A percentile compares a stretch with the other conserved stretches of the same genome.
Evolutionary conservation across 2,797 vertebrate genomes (phyloP).

Genomic region (Galaxias olidus): DNA sequence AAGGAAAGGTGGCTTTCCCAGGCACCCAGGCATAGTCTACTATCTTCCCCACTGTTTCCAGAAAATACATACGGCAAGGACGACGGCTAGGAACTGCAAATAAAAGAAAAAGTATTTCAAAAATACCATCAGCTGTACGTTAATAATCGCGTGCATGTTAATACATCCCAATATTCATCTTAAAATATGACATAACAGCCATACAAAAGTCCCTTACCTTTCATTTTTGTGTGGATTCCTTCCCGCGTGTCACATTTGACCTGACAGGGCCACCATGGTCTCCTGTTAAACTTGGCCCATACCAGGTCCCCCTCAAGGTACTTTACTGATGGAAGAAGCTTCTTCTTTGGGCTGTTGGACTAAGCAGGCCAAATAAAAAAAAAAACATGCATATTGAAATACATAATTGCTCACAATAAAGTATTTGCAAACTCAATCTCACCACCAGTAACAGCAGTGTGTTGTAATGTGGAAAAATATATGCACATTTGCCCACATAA

Average conservation of each 20-base stretch:
- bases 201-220: too few species aligned
- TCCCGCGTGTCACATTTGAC: conserved; percentile 82
- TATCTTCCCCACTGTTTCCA: conserved; percentile 89
- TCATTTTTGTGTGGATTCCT: conserved; percentile 90
- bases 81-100: conserved; percentile 79
- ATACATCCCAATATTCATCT: not conserved
- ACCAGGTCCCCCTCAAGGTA: conserved; percentile 91
- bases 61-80: conserved; percentile 90
- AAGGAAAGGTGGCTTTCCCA: conserved; percentile 85
- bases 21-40: conserved; percentile 88
- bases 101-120: not conserved
- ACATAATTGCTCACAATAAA: conserved; percentile 9
- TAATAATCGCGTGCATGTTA: too few species aligned
- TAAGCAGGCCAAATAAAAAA: conserved; percentile 51
- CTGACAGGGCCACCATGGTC: conserved; percentile 97
- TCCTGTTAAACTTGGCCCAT: conserved; percentile 97
- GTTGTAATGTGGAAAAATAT: not conserved
- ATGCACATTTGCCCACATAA: too few species aligned
- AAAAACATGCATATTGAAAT: too few species aligned
- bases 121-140: too few species aligned
- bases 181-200: not conserved
- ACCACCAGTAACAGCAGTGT: not conserved
- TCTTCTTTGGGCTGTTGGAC: conserved; percentile 83
- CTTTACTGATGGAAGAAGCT: conserved; percentile 80
- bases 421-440: not conserved